phyloP scores from a whole-genome alignment of 2,888 invertebrate genomes.

The Graphium colonna region DNA sequence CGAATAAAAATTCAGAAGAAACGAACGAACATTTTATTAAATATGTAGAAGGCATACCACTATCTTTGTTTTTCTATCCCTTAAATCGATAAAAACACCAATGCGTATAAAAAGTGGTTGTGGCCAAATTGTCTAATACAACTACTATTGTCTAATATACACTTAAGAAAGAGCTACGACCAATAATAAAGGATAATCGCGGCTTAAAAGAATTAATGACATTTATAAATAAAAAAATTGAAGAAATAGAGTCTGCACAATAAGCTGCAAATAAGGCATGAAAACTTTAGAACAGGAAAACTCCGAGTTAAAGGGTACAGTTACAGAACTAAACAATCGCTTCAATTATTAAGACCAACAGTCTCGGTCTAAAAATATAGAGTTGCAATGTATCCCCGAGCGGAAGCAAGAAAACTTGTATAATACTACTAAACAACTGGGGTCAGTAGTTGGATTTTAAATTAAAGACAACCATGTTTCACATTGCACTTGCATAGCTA shows the following conservation, averaged over 20 bases:
- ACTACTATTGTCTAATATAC: background rate
- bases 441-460: background rate
- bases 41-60: background rate
- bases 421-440: constrained; percentile 8
- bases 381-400: constrained; percentile 19
- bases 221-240: background rate
- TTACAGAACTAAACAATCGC: background rate
- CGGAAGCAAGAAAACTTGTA: constrained; percentile 14
- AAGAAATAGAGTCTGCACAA: background rate
- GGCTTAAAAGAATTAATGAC: background rate
- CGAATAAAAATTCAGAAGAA: background rate
- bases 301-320: background rate
- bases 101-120: background rate
- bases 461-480: constrained; percentile 7
- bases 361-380: constrained; percentile 10
- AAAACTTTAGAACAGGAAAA: background rate
- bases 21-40: background rate
- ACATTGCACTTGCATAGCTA: constrained; percentile 8
- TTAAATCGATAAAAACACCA: background rate
- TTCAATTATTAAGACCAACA: constrained; percentile 4
- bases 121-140: background rate
- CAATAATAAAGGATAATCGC: background rate
- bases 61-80: background rate
- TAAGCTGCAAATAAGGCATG: background rate
- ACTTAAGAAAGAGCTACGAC: too few relatives aligned